Evolutionary conservation across 2,113 vertebrate species (phyloP).

Genomic region (Climacteris rufus): DNA sequence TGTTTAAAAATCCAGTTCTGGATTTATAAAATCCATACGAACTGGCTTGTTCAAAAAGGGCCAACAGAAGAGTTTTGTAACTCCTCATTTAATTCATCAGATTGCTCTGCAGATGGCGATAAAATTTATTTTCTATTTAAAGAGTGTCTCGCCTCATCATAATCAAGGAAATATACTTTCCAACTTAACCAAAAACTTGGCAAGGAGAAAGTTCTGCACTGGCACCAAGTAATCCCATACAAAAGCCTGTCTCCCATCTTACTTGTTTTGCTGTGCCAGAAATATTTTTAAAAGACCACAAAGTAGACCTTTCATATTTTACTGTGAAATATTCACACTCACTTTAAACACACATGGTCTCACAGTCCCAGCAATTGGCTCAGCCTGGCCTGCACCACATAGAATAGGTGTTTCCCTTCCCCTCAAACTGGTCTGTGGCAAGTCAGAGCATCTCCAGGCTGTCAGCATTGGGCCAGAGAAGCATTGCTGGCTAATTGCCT

Average conservation of each 20-base stretch:
- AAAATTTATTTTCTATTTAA: slow-evolving; percentile 48
- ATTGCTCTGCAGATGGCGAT: slow-evolving; percentile 34
- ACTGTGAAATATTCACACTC: not conserved
- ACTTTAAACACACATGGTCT: not conserved
- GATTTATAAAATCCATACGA: not conserved
- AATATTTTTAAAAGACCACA: slow-evolving; percentile 46
- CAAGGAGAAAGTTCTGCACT: not conserved
- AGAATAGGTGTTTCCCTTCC: not conserved
- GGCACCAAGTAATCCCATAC: slow-evolving; percentile 19
- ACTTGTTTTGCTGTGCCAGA: slow-evolving; percentile 5
- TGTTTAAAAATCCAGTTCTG: not conserved
- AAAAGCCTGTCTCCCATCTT: slow-evolving; percentile 23
- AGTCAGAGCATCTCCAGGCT: not conserved
- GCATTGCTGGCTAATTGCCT: not conserved
- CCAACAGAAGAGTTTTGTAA: not conserved
- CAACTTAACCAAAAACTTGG: slow-evolving; percentile 35
- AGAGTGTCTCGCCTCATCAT: slow-evolving; percentile 31
- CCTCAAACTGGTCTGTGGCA: not conserved
- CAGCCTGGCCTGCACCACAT: not conserved
- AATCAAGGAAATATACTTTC: slow-evolving; percentile 33
- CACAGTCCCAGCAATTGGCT: not conserved
- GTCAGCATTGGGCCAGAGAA: not conserved
- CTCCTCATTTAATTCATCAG: slow-evolving; percentile 27
- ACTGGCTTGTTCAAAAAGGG: not conserved
- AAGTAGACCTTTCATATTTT: slow-evolving; percentile 36